These are phyloP conservation scores for Apocheima hispidaria DNA, from an alignment of 2,888 invertebrate genomes.

Conservation along the genomic window DNA sequence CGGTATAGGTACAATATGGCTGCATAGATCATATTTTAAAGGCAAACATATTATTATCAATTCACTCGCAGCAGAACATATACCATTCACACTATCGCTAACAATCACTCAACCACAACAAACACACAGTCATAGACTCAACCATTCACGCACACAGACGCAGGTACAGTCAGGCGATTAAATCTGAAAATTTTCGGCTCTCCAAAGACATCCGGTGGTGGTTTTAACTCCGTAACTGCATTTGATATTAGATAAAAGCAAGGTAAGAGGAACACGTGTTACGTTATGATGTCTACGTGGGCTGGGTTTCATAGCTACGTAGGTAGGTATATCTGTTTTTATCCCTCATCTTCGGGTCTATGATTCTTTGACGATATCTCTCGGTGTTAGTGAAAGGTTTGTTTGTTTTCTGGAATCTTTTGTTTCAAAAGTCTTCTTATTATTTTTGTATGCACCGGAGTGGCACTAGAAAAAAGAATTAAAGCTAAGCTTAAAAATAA, in stretches of 20 bases:
- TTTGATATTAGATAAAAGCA: constrained; percentile 68
- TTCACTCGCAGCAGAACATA: too few species aligned
- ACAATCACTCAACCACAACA: constrained; percentile 4
- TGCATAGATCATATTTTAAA: too few species aligned
- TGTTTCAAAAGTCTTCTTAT: background rate
- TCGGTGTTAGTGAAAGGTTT: constrained; percentile 23
- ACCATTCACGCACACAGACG: constrained; percentile 39
- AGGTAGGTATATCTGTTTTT: constrained; percentile 27
- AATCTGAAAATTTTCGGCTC: constrained; percentile 72
- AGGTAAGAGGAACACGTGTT: constrained; percentile 64
- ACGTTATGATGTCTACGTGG: constrained; percentile 73
- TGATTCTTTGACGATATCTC: constrained; percentile 44
- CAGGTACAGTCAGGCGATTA: constrained; percentile 51
- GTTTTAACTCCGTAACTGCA: constrained; percentile 50
- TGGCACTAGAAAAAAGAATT: too few species aligned
- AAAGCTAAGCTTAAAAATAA: too few species aligned
- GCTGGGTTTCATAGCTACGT: constrained; percentile 50
- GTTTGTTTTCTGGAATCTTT: constrained; percentile 14
- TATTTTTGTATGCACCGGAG: too few species aligned
- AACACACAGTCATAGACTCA: constrained; percentile 15
- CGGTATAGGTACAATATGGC: too few species aligned
- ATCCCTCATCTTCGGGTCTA: constrained; percentile 37
- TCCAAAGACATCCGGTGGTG: constrained; percentile 74
- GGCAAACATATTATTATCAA: too few species aligned
- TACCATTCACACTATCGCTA: background rate